A percentile compares a stretch with the other conserved stretches of the same genome.
phyloP scores from a whole-genome alignment of 2,888 invertebrate genomes.

The Dorcus parallelipipedus region DNA sequence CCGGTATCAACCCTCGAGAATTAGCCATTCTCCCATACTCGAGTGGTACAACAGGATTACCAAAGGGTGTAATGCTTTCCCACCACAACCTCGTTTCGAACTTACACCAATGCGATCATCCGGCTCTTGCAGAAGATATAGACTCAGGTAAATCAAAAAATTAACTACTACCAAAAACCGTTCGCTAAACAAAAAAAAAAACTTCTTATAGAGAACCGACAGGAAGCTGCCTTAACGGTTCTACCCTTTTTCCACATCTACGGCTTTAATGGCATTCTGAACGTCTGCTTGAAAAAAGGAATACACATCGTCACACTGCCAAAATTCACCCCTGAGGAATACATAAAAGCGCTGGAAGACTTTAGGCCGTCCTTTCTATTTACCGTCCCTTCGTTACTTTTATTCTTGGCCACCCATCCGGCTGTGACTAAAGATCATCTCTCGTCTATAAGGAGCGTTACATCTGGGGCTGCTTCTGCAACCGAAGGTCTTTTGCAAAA shows the following conservation, averaged over 20 bases:
- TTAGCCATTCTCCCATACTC: conserved; percentile 61
- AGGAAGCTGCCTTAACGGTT: conserved; percentile 56
- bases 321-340: conserved; percentile 70
- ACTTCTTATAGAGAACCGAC: conserved; percentile 16
- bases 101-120: conserved; percentile 42
- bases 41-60: conserved; percentile 78
- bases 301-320: conserved; percentile 65
- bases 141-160: conserved; percentile 29
- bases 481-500: conserved; percentile 62
- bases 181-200: neutral
- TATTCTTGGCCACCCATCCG: conserved; percentile 73
- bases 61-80: conserved; percentile 75
- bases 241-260: conserved; percentile 80
- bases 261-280: conserved; percentile 68
- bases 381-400: conserved; percentile 73
- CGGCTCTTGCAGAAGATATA: conserved; percentile 31
- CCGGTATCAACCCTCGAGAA: conserved; percentile 52
- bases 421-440: conserved; percentile 65
- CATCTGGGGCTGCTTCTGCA: conserved; percentile 73
- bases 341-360: conserved; percentile 61
- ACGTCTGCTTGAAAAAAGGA: conserved; percentile 58
- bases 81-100: conserved; percentile 62
- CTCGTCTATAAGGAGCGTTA: conserved; percentile 59
- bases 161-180: neutral
- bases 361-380: conserved; percentile 62